A percentile compares a stretch with the other conserved stretches of the same genome.
Conservation (phyloP, 2,113 vertebrate genomes). For the Stegostoma tigrinum region DNA sequence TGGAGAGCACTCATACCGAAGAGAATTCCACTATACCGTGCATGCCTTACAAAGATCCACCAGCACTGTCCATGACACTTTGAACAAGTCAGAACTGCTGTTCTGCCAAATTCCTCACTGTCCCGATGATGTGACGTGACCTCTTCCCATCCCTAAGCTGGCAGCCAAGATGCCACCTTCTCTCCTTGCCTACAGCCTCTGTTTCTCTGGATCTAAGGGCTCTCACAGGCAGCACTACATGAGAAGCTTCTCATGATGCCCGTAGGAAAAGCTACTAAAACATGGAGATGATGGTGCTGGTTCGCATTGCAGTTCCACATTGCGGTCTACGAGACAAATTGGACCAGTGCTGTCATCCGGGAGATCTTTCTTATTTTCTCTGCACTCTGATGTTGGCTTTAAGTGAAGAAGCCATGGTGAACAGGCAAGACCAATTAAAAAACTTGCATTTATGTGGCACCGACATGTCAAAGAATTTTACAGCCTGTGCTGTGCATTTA, state of each 20-base stretch:
- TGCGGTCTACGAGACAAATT: too few relatives aligned
- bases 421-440: background rate
- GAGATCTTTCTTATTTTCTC: too few relatives aligned
- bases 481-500: background rate
- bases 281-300: too few relatives aligned
- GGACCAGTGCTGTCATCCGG: too few relatives aligned
- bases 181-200: background rate
- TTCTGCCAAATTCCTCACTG: background rate
- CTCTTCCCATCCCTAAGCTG: background rate
- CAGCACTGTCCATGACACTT: background rate
- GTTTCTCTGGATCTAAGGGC: too few relatives aligned
- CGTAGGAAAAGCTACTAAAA: too few relatives aligned
- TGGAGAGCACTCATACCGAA: background rate
- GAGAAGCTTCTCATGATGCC: too few relatives aligned
- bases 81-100: background rate
- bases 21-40: background rate
- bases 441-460: background rate
- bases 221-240: too few relatives aligned
- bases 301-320: too few relatives aligned
- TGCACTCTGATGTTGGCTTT: background rate
- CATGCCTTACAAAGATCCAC: background rate
- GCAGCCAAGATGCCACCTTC: background rate
- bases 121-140: background rate
- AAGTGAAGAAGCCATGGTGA: background rate
- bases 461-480: background rate